Evolutionary conservation across 1,140 invertebrate species (phyloP), one percentile per base, ranked within the genome.

Genomic region (Pseudomyrmex concolor): DNA sequence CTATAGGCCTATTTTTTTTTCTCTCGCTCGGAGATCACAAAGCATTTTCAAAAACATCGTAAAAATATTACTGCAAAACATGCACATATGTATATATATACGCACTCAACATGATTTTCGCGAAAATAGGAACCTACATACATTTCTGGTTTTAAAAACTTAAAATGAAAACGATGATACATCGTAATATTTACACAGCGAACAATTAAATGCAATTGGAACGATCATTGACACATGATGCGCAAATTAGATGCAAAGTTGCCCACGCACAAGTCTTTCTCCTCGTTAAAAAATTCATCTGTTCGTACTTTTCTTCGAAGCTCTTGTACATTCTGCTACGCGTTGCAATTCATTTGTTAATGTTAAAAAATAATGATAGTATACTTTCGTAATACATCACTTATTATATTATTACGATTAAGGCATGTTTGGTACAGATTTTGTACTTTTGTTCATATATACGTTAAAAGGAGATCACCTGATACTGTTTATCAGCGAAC

Each of bases 11-110:
- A 89, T 87, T 86, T 87, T 59, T 76, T 77, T 51, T 64, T 84
- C 88, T 88, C 86, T 81, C 74, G 83, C 81, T 84, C 68, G 73
- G 89, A 92, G 91, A 92, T 92, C 90, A 86, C 90, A 87, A 91
- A 92, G 91, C 92, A 92, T 93, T 92, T 93, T 92, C 91, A 93
- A 87, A 92, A 92, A 92, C 91, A 92, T 91, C 91, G 62, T 88
- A 77, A 86, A 34, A 83, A 76, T 55, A 84, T 19, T 83, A 86
- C 19, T 84, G 77, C 66, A 86, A 86, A 86, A 89, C 66, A 88
- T 90, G 82, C 68, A 84, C 85, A 34, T 34, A 34, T 7, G 89
- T 81, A 84, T 86, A 89, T 81, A 86, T 85, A 89, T 81, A 86
- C 78, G 78, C 77, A 86, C 81, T 88, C 89, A 85, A 86, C 66